phyloP scores from a whole-genome alignment of 2,888 invertebrate species.

The Oligia fasciuncula region DNA sequence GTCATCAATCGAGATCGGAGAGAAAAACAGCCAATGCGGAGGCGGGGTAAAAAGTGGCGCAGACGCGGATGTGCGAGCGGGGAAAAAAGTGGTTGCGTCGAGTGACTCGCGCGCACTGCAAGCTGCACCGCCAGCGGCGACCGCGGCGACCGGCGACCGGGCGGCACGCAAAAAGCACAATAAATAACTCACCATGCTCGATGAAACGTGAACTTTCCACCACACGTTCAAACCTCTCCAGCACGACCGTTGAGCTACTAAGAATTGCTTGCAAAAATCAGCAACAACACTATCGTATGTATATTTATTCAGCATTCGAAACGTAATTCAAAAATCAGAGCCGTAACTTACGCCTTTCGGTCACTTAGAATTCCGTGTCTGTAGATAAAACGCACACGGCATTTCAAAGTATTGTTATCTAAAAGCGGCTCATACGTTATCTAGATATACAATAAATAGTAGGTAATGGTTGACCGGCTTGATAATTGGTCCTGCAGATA shows the following conservation, averaged over 20 bases:
- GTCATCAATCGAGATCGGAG: slow-evolving; percentile 80
- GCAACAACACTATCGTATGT: slow-evolving; percentile 36
- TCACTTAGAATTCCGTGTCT: slow-evolving; percentile 58
- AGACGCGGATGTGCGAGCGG: slow-evolving; percentile 82
- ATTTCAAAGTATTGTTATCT: slow-evolving; percentile 64
- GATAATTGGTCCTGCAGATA: slow-evolving; percentile 68
- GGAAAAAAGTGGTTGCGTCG: slow-evolving; percentile 81
- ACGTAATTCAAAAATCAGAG: slow-evolving; percentile 57
- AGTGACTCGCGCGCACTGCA: slow-evolving; percentile 70
- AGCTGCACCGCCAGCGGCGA: slow-evolving; percentile 32
- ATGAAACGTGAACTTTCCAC: slow-evolving; percentile 61
- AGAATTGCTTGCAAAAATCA: slow-evolving; percentile 49
- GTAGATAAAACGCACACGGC: slow-evolving; percentile 49
- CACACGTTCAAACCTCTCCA: slow-evolving; percentile 29
- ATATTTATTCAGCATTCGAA: slow-evolving; percentile 58
- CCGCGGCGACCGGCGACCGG: slow-evolving; percentile 17
- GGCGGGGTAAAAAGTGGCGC: slow-evolving; percentile 82
- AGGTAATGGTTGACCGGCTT: slow-evolving; percentile 54
- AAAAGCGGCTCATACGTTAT: slow-evolving; percentile 54
- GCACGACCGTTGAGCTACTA: slow-evolving; percentile 31
- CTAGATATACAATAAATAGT: slow-evolving; percentile 62
- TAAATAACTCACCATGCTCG: slow-evolving; percentile 50
- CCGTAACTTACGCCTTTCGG: slow-evolving; percentile 48
- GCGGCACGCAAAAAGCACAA: slow-evolving; percentile 49
- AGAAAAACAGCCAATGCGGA: slow-evolving; percentile 81